These are phyloP conservation scores for Reinhardtius hippoglossoides DNA, from an alignment of 2,113 vertebrate species.

Conservation along the genomic window DNA sequence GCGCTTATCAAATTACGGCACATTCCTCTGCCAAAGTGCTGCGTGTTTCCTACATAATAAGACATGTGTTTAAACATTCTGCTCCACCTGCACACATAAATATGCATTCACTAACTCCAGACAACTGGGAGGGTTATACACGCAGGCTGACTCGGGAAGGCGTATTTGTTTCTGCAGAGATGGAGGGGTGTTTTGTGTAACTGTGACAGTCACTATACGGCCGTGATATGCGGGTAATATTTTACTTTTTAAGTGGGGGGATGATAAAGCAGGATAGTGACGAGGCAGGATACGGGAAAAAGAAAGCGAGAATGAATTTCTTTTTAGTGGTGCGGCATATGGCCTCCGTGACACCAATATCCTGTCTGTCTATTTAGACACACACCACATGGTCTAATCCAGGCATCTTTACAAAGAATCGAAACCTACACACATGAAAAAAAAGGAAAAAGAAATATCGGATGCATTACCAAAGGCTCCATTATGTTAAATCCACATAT, in stretches of 20 bases:
- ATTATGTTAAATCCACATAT: slow-evolving; percentile 32
- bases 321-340: slow-evolving; percentile 3
- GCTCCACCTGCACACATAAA: slow-evolving; percentile 14
- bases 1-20: slow-evolving; percentile 66
- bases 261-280: not conserved
- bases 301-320: not conserved
- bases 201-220: not conserved
- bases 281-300: not conserved
- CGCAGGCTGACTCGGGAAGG: slow-evolving; percentile 6
- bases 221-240: slow-evolving; percentile 10
- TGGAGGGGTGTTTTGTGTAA: slow-evolving; percentile 2
- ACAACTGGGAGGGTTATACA: not conserved
- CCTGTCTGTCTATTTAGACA: not conserved
- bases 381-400: not conserved
- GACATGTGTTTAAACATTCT: slow-evolving; percentile 38
- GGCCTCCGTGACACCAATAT: slow-evolving; percentile 30
- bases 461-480: slow-evolving; percentile 10
- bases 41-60: slow-evolving; percentile 43
- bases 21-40: slow-evolving; percentile 54
- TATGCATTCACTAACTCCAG: slow-evolving; percentile 1
- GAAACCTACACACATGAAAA: slow-evolving; percentile 1
- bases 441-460: not conserved
- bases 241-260: not conserved
- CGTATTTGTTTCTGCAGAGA: not conserved
- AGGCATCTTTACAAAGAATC: not conserved